phyloP scores from a whole-genome alignment of 2,113 vertebrate genomes.

The Paraplagusia blochii region DNA sequence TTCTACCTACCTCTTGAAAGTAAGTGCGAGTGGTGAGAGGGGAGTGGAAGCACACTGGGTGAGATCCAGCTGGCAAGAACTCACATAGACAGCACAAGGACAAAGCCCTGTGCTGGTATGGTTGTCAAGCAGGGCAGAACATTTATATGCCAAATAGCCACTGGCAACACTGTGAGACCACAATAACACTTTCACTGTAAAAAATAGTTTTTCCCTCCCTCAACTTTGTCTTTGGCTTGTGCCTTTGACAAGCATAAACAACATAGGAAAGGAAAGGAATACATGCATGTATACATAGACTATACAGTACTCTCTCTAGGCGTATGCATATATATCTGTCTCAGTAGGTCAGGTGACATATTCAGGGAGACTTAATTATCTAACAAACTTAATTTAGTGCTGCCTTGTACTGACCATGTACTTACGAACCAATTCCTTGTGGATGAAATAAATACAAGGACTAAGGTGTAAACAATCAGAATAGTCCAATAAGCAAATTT shows the following conservation, averaged over 20 bases:
- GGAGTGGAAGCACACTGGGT: slow-evolving; percentile 61
- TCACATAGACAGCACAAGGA: slow-evolving; percentile 64
- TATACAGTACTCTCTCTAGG: too few relatives aligned
- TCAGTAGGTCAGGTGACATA: neutral
- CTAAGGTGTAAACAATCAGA: slow-evolving; percentile 48
- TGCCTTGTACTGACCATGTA: slow-evolving; percentile 28
- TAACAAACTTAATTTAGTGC: neutral
- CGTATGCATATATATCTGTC: too few relatives aligned
- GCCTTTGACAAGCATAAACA: slow-evolving; percentile 21
- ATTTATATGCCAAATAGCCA: slow-evolving; percentile 56
- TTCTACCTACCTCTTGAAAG: slow-evolving; percentile 56
- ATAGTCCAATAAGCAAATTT: slow-evolving; percentile 54
- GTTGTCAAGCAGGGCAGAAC: slow-evolving; percentile 58
- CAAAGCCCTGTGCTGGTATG: slow-evolving; percentile 66
- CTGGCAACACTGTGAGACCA: slow-evolving; percentile 50
- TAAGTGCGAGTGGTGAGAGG: slow-evolving; percentile 34
- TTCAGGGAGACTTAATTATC: neutral
- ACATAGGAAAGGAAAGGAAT: too few relatives aligned
- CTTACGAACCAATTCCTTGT: slow-evolving; percentile 33
- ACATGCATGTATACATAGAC: too few relatives aligned
- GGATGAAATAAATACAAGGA: slow-evolving; percentile 38
- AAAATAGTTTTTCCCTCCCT: slow-evolving; percentile 62
- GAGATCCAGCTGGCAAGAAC: slow-evolving; percentile 65
- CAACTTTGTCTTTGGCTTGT: slow-evolving; percentile 32
- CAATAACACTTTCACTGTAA: slow-evolving; percentile 45